Evolutionary conservation across 2,113 vertebrate genomes (phyloP).

Genomic region (Pandion haliaetus): DNA sequence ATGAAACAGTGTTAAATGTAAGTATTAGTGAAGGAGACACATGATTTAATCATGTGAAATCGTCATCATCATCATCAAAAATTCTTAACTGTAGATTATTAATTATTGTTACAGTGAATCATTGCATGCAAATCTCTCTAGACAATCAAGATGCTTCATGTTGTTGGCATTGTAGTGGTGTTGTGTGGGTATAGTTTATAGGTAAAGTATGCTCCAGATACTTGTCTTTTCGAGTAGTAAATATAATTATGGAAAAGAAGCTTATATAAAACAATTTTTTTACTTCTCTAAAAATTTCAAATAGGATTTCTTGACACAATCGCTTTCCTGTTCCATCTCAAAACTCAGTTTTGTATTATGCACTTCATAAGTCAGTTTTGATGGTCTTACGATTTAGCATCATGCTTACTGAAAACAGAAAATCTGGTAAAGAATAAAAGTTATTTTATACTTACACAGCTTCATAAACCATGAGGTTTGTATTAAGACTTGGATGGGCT

Average conservation of each 20-base stretch:
- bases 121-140: background rate
- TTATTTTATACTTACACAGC: background rate
- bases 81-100: conserved; percentile 14
- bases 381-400: background rate
- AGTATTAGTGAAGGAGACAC: conserved; percentile 2
- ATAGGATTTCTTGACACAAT: background rate
- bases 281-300: background rate
- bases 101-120: conserved; percentile 25
- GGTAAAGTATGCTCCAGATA: background rate
- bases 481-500: conserved; percentile 54
- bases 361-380: background rate
- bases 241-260: background rate
- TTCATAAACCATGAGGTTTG: conserved; percentile 39
- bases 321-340: background rate
- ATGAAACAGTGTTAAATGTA: background rate
- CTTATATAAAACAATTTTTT: background rate
- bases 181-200: background rate
- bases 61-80: conserved; percentile 16
- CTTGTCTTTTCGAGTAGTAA: background rate
- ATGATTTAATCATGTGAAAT: background rate
- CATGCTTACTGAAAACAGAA: background rate
- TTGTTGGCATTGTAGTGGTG: background rate
- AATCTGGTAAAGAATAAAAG: background rate
- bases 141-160: conserved; percentile 13
- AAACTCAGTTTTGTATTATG: background rate